phyloP scores from a whole-genome alignment of 2,888 invertebrate genomes.

The Nomada ruficornis region DNA sequence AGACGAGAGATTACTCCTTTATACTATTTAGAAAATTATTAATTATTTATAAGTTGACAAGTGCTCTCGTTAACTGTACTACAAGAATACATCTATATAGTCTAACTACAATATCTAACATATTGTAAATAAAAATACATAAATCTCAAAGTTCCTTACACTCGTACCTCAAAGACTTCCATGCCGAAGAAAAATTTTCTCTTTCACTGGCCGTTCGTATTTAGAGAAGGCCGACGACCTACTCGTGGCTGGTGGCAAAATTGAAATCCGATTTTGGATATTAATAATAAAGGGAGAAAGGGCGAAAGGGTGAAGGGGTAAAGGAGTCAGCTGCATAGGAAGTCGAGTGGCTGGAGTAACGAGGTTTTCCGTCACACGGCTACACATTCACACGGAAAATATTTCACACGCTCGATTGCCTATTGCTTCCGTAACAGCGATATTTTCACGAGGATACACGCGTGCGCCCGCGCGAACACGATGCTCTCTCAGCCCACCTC shows the following conservation, averaged over 20 bases:
- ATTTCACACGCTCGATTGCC: conserved; percentile 62
- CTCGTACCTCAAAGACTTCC: background rate
- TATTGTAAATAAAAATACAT: no score
- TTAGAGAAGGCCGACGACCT: background rate
- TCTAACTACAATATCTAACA: no score
- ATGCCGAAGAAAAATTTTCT: background rate
- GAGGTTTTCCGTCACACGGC: conserved; percentile 18
- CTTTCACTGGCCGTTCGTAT: background rate
- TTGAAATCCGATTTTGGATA: conserved; percentile 32
- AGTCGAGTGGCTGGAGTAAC: conserved; percentile 26
- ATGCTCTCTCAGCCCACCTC: conserved; percentile 11
- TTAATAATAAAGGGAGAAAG: conserved; percentile 19
- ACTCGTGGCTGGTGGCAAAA: background rate
- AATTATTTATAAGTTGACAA: no score
- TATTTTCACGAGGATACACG: conserved; percentile 61
- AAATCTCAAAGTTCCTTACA: no score
- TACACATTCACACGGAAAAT: conserved; percentile 51
- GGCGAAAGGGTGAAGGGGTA: no score
- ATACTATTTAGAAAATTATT: no score
- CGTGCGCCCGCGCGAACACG: conserved; percentile 1
- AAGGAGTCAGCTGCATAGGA: background rate
- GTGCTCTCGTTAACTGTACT: no score
- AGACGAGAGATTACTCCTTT: no score
- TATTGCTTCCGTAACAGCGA: conserved; percentile 59
- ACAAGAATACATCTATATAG: no score